Conservation (phyloP, 2,888 invertebrate genomes). For the Zonitis immaculata region DNA sequence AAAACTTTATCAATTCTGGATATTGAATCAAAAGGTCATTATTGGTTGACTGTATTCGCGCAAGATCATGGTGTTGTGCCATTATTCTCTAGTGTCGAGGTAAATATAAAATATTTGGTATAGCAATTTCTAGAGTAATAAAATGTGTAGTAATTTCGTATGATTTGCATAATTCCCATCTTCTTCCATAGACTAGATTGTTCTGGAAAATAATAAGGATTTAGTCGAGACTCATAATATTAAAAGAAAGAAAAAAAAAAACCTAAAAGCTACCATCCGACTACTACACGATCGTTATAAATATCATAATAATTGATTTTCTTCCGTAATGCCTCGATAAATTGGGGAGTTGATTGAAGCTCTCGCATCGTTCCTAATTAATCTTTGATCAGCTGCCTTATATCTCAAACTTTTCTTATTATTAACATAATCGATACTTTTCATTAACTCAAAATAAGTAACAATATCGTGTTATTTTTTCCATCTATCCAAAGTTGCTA, state of each 20-base stretch:
- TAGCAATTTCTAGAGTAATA: constrained; percentile 3
- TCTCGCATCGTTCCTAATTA: constrained; percentile 17
- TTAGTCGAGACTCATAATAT: too few relatives aligned
- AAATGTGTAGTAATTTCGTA: constrained; percentile 6
- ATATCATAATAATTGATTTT: too few relatives aligned
- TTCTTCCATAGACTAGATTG: constrained; percentile 2
- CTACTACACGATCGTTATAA: too few relatives aligned
- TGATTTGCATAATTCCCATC: constrained; percentile 10
- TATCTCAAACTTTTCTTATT: too few relatives aligned
- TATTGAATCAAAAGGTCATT: constrained; percentile 78
- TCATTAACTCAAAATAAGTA: constrained; percentile 18
- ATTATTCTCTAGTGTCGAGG: constrained; percentile 77
- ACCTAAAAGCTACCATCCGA: too few relatives aligned
- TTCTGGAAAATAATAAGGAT: constrained; percentile 2
- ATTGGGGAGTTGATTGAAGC: constrained; percentile 25
- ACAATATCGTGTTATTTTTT: too few relatives aligned
- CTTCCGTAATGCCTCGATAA: too few relatives aligned
- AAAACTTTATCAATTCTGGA: constrained; percentile 81
- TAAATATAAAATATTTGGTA: constrained; percentile 50
- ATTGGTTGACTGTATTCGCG: constrained; percentile 93
- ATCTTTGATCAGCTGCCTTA: constrained; percentile 27
- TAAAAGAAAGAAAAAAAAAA: too few relatives aligned
- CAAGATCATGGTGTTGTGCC: constrained; percentile 89
- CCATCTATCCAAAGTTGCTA: too few relatives aligned
- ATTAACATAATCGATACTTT: too few relatives aligned